phyloP scores from a whole-genome alignment of 2,888 invertebrate genomes.

The Yponomeuta evonymella region DNA sequence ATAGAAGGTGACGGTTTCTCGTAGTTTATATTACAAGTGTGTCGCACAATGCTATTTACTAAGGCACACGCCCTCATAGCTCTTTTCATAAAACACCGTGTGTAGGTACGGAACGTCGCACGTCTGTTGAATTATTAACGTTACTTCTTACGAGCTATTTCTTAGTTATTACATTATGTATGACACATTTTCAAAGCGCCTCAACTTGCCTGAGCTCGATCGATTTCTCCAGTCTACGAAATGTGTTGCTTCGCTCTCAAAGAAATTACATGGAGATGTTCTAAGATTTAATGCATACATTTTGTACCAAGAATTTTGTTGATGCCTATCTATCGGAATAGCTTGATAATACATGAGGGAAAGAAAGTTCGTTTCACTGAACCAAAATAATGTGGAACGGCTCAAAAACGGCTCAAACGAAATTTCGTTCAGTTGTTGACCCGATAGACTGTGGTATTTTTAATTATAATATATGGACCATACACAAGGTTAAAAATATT shows the following conservation, averaged over 20 bases:
- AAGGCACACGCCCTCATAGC: neutral
- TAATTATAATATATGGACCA: too few species aligned
- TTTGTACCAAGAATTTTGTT: neutral
- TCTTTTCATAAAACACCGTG: too few species aligned
- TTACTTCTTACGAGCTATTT: constrained; percentile 16
- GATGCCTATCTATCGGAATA: too few species aligned
- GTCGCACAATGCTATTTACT: neutral
- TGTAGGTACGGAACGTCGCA: neutral
- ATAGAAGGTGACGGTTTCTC: neutral
- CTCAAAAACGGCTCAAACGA: too few species aligned
- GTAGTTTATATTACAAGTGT: neutral
- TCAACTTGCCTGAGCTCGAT: neutral
- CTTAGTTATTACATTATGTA: constrained; percentile 13
- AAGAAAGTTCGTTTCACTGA: too few species aligned
- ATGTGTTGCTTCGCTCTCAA: neutral
- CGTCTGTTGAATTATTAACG: constrained; percentile 14
- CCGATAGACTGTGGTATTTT: too few species aligned
- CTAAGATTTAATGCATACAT: neutral
- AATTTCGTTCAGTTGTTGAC: too few species aligned
- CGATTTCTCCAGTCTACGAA: neutral
- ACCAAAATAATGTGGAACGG: too few species aligned
- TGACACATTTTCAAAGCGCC: constrained; percentile 7
- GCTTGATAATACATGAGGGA: too few species aligned
- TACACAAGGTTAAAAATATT: too few species aligned
- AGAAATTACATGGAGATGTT: neutral